phyloP scores from a whole-genome alignment of 2,113 vertebrate genomes.

The Sphyrna mokarran region DNA sequence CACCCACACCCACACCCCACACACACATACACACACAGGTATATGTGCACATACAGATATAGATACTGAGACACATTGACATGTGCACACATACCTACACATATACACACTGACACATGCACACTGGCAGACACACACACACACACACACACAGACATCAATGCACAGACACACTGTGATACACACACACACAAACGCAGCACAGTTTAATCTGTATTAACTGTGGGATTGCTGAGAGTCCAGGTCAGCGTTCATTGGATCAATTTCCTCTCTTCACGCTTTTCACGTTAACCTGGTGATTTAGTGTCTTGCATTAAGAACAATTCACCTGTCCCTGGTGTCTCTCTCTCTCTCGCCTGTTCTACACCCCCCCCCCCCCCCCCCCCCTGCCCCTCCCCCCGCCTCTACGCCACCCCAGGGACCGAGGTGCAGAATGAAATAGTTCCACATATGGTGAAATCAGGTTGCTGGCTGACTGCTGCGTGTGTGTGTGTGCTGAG shows the following conservation, averaged over 20 bases:
- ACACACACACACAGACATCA: too few species aligned
- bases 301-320: conserved; percentile 99
- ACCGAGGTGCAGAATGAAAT: conserved; percentile 93
- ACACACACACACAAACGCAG: conserved; percentile 28
- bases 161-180: too few species aligned
- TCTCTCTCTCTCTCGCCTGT: conserved; percentile 62
- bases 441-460: conserved; percentile 99
- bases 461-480: conserved; percentile 97
- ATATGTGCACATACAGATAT: too few species aligned
- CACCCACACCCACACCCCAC: neutral
- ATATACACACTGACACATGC: too few species aligned
- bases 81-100: too few species aligned
- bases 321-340: conserved; percentile 98
- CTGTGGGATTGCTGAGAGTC: conserved; percentile 87
- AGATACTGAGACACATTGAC: too few species aligned
- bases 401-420: conserved; percentile 60
- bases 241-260: conserved; percentile 87
- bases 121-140: too few species aligned
- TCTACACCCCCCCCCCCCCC: neutral
- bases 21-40: too few species aligned
- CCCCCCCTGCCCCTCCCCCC: neutral
- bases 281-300: conserved; percentile 97
- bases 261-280: conserved; percentile 92
- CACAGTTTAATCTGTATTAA: conserved; percentile 68
- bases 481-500: conserved; percentile 82